Evolutionary conservation across 2,888 invertebrate genomes (phyloP).

Genomic region (Athalia cordata): DNA sequence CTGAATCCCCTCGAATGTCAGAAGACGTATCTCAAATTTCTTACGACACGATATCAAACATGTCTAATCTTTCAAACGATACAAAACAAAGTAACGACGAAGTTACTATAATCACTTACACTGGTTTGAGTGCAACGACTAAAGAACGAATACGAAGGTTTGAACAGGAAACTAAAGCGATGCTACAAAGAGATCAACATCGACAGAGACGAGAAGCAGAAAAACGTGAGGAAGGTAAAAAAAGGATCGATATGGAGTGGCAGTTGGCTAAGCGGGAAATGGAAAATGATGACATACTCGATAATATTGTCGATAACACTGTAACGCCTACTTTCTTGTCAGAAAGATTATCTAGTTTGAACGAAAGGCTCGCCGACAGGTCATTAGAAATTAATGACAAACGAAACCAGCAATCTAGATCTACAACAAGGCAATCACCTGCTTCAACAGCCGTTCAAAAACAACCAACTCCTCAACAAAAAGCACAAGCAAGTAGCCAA

Average conservation of each 20-base stretch:
- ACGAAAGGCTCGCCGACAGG: slow-evolving; percentile 59
- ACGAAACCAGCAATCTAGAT: slow-evolving; percentile 55
- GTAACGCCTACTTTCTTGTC: slow-evolving; percentile 59
- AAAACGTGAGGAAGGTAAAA: slow-evolving; percentile 75
- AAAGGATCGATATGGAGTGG: slow-evolving; percentile 74
- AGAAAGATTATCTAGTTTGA: slow-evolving; percentile 59
- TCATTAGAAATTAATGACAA: slow-evolving; percentile 53
- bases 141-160: slow-evolving; percentile 83
- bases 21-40: slow-evolving; percentile 52
- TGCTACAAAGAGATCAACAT: slow-evolving; percentile 76
- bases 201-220: slow-evolving; percentile 67
- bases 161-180: slow-evolving; percentile 85
- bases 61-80: slow-evolving; percentile 65
- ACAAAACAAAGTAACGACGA: slow-evolving; percentile 70
- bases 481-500: slow-evolving; percentile 61
- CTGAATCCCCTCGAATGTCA: slow-evolving; percentile 54
- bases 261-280: slow-evolving; percentile 75
- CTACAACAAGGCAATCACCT: slow-evolving; percentile 58
- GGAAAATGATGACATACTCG: slow-evolving; percentile 75
- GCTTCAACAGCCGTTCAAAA: slow-evolving; percentile 65
- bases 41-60: slow-evolving; percentile 67
- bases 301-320: slow-evolving; percentile 73
- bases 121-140: slow-evolving; percentile 77
- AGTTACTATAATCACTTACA: slow-evolving; percentile 77
- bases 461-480: slow-evolving; percentile 60